Evolutionary conservation across 2,113 vertebrate species (phyloP).

Genomic region (Notarius lentiginosus): DNA sequence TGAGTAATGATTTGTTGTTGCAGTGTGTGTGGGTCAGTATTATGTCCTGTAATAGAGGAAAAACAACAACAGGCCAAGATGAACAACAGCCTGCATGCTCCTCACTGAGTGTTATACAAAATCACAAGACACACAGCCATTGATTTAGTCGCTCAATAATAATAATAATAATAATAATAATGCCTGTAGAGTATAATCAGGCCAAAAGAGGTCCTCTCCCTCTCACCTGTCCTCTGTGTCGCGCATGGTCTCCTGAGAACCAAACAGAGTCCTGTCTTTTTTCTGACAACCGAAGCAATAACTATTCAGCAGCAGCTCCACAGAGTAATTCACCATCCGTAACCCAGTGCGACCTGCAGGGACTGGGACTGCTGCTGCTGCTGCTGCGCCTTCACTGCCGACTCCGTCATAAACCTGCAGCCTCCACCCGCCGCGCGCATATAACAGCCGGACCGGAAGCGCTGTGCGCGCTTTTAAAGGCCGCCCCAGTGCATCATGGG

Average conservation of each 20-base stretch:
- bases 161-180: too few species aligned
- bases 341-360: neutral
- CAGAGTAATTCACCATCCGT: conserved; percentile 65
- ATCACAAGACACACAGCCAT: neutral
- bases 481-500: conserved; percentile 55
- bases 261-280: conserved; percentile 52
- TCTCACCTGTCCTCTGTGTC: conserved; percentile 75
- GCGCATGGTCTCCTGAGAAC: conserved; percentile 66
- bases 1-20: neutral
- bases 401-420: neutral
- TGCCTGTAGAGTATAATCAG: too few species aligned
- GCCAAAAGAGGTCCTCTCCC: too few species aligned
- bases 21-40: neutral
- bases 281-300: conserved; percentile 59
- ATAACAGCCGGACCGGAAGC: neutral
- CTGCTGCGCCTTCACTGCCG: neutral
- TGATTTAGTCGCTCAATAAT: too few species aligned
- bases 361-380: neutral
- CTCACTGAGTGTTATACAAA: neutral
- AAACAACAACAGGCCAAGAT: neutral
- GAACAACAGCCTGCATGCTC: neutral
- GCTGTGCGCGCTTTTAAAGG: conserved; percentile 50
- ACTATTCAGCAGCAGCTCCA: conserved; percentile 61
- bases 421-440: neutral
- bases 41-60: neutral